Percentiles rank a stretch among this genome's conserved stretches.
Evolutionary conservation across 2,113 vertebrate species (phyloP).

Genomic region (Hippocampus mohnikei): DNA sequence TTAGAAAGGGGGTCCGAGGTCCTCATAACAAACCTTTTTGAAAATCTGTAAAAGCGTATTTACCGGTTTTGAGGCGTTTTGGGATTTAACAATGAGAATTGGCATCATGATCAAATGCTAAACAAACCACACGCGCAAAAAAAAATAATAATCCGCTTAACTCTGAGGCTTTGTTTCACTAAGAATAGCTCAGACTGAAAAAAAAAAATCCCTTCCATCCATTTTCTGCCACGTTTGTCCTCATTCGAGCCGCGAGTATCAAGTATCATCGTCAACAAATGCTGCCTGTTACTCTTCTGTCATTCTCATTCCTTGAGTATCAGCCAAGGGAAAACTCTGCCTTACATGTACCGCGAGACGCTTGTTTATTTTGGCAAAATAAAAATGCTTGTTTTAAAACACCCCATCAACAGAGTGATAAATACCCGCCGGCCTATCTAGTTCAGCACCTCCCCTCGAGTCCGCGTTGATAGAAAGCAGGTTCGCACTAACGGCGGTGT

Average conservation of each 20-base stretch:
- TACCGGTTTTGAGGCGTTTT: constrained; percentile 15
- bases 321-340: not conserved
- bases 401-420: constrained; percentile 1
- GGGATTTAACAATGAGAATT: constrained; percentile 5
- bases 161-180: not conserved
- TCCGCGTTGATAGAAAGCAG: constrained; percentile 43
- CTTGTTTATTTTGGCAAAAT: constrained; percentile 26
- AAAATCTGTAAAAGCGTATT: constrained; percentile 17
- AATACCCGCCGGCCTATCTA: constrained; percentile 22
- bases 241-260: not conserved
- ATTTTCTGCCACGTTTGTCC: not conserved
- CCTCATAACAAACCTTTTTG: not conserved
- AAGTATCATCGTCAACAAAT: not conserved
- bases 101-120: constrained; percentile 4
- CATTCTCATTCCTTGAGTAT: not conserved
- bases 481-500: constrained; percentile 31
- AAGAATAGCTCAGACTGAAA: not conserved
- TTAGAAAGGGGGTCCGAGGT: constrained; percentile 13
- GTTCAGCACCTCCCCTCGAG: constrained; percentile 12
- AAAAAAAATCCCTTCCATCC: not conserved
- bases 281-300: not conserved
- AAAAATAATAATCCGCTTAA: not conserved
- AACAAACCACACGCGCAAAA: not conserved
- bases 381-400: not conserved
- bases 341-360: not conserved